Evolutionary conservation across 53 echinoderm and acorn worm genomes (phyloP).

Genomic region (Arbacia lixula): DNA sequence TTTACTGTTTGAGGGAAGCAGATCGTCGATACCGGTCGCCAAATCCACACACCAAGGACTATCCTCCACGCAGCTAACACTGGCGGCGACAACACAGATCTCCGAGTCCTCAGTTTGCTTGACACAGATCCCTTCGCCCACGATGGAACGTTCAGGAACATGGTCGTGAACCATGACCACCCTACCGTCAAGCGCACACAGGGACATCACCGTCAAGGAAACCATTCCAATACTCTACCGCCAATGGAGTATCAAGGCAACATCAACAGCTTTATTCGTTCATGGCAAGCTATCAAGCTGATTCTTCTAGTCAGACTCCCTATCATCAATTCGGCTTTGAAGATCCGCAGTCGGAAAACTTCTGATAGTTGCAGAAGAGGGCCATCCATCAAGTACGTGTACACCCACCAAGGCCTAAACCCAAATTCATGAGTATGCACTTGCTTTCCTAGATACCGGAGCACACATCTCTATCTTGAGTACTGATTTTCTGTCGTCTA

Average conservation of each 20-base stretch:
- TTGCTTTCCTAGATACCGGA: slow-evolving; percentile 18
- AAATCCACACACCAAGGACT: too few relatives aligned
- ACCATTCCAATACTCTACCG: neutral
- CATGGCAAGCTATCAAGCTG: slow-evolving; percentile 15
- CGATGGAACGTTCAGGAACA: too few relatives aligned
- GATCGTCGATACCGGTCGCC: too few relatives aligned
- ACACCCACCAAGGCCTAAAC: slow-evolving; percentile 31
- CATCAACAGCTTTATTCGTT: neutral
- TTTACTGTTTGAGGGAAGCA: too few relatives aligned
- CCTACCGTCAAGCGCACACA: neutral
- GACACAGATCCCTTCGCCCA: too few relatives aligned
- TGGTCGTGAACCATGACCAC: too few relatives aligned
- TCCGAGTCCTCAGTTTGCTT: slow-evolving; percentile 22
- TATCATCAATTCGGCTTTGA: slow-evolving; percentile 27
- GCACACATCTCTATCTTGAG: slow-evolving; percentile 19
- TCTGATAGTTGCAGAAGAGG: slow-evolving; percentile 20
- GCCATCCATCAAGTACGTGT: slow-evolving; percentile 9
- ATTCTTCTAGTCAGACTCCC: slow-evolving; percentile 19
- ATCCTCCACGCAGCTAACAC: neutral
- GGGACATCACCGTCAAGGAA: neutral
- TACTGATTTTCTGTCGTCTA: slow-evolving; percentile 15
- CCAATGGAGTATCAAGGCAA: neutral
- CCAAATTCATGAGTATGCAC: slow-evolving; percentile 6
- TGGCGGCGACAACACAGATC: neutral
- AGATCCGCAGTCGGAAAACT: slow-evolving; percentile 19